Evolutionary conservation across 2,888 invertebrate genomes (phyloP).

Genomic region (Allophyes oxyacanthae): DNA sequence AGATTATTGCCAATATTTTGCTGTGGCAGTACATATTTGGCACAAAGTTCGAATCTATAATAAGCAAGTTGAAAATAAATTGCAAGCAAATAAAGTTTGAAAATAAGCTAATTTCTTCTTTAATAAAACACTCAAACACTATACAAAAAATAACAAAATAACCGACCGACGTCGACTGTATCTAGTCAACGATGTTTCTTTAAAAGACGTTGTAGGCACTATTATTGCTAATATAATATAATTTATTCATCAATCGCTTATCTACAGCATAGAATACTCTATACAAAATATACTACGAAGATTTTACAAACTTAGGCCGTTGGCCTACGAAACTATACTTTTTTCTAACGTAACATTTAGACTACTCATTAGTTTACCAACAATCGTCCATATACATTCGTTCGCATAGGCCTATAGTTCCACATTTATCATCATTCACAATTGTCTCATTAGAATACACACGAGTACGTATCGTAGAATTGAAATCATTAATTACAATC

Average conservation of each 20-base stretch:
- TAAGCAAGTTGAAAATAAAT: constrained; percentile 61
- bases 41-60: constrained; percentile 73
- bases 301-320: constrained; percentile 83
- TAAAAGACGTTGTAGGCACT: constrained; percentile 87
- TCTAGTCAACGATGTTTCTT: constrained; percentile 77
- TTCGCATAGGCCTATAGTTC: constrained; percentile 54
- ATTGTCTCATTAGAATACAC: constrained; percentile 54
- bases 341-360: constrained; percentile 84
- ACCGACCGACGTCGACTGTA: constrained; percentile 73
- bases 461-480: constrained; percentile 35
- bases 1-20: constrained; percentile 73
- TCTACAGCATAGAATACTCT: constrained; percentile 86
- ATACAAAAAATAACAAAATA: constrained; percentile 83
- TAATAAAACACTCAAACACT: constrained; percentile 83
- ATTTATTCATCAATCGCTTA: constrained; percentile 80
- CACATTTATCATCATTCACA: constrained; percentile 54
- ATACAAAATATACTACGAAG: constrained; percentile 88
- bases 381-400: constrained; percentile 61
- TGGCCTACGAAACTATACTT: constrained; percentile 78
- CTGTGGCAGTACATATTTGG: constrained; percentile 79
- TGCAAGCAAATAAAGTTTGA: constrained; percentile 63
- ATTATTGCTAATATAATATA: constrained; percentile 88
- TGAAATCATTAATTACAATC: constrained; percentile 54
- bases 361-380: constrained; percentile 78
- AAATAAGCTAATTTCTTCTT: constrained; percentile 66